phyloP scores from a whole-genome alignment of 2,888 invertebrate genomes.

The Nomada goodeniana region DNA sequence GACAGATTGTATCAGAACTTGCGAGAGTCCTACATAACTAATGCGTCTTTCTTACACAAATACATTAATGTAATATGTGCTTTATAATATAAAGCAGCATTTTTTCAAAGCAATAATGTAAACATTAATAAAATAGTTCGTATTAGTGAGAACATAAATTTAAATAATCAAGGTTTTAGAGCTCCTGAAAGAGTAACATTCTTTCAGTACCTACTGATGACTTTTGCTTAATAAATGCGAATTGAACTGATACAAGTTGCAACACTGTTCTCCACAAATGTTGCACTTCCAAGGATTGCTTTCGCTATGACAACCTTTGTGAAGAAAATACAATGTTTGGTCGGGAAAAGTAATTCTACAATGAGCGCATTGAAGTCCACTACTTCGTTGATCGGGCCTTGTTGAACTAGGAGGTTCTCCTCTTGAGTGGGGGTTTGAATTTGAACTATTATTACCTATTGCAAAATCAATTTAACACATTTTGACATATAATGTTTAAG shows the following conservation, averaged over 20 bases:
- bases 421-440: conserved; percentile 83
- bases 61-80: not conserved
- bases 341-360: conserved; percentile 97
- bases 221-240: conserved; percentile 97
- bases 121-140: not conserved
- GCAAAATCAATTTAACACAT: conserved; percentile 31
- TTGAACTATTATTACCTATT: conserved; percentile 68
- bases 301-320: conserved; percentile 99
- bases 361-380: conserved; percentile 92
- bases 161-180: conserved; percentile 46
- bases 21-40: too few species aligned
- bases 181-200: conserved; percentile 20
- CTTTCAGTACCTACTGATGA: conserved; percentile 87
- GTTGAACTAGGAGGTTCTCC: conserved; percentile 88
- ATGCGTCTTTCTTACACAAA: not conserved
- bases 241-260: conserved; percentile 98
- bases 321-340: conserved; percentile 97
- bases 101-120: conserved; percentile 2
- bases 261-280: conserved; percentile 97
- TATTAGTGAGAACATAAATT: conserved; percentile 6
- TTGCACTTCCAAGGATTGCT: conserved; percentile 99
- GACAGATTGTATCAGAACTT: too few species aligned
- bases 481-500: too few species aligned
- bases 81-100: not conserved
- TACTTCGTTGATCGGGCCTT: conserved; percentile 86